Base-by-base conservation (phyloP, 2,113 vertebrate genomes). In the Coturnix japonica region DNA sequence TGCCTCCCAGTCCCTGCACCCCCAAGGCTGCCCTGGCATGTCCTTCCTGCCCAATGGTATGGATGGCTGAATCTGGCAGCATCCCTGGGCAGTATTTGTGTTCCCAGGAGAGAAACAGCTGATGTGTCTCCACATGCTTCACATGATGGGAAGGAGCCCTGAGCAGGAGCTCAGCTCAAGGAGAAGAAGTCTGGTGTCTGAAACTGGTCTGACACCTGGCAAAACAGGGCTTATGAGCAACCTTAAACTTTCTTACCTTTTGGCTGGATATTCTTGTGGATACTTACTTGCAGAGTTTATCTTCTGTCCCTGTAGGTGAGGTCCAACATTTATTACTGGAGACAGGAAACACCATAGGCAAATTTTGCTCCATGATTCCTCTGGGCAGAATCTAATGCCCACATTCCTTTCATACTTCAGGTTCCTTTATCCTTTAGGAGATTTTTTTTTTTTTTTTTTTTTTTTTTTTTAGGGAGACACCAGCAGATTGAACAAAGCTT, bases 401-500 rank as follows among this genome's bases (percentile, higher is more conserved):
- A 70, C 11, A 89, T 93, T 85, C 2, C 1, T 12, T 11, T 35
- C 39, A 51, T 49, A 65, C 12, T 3, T 56, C 4, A 73, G 44
- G 44, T 76, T 88, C 31, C 59, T 90, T 92, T 90, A 81, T 78
- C 65, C 37, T n/a, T 37, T 74, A 61, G 12, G 6, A 95, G 87
- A 39, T 8, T 13, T 7, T 51, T 59, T 89, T 96, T 14, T 53
- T 59, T 89, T 96, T 94, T 89, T 39, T 13, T 7, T 51, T 59
- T 89, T 96, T 14, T 53, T 59, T 89, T 96, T 94, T 89, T 39
- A 66, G 71, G 46, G 56, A 75, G 88, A 88, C 67, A 47, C 13
- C n/a, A 61, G 39, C 21, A 83, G 33, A 44, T 51, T 26, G 30
- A 6, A 5, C 8, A 80, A 67, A 76, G 8, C 33, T 87, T 92